Evolutionary conservation across 64 coral and sea anemone species (phyloP).

Genomic region (Astreopora myriophthalma): DNA sequence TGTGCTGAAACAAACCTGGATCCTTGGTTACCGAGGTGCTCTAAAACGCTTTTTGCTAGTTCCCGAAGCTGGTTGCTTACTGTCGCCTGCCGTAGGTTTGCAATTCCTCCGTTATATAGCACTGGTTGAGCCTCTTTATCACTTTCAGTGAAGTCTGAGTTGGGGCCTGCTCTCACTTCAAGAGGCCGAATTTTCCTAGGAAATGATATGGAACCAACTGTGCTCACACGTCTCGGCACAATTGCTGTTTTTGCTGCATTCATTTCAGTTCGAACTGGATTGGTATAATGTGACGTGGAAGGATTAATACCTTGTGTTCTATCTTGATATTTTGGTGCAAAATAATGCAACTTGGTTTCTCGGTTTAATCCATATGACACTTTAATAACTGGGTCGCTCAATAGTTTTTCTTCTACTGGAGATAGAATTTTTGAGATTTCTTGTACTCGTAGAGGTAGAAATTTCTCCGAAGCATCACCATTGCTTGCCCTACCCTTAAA

Average conservation of each 20-base stretch:
- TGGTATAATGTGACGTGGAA: neutral
- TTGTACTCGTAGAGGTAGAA: neutral
- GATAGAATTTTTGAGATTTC: neutral
- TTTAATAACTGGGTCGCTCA: slow-evolving; percentile 9
- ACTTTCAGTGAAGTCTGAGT: neutral
- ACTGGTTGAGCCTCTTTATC: neutral
- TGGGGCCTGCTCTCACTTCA: neutral
- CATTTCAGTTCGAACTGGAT: neutral
- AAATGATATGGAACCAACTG: neutral
- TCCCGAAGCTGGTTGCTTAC: slow-evolving; percentile 2
- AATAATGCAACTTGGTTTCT: neutral
- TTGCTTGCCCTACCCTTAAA: neutral
- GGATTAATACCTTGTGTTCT: neutral
- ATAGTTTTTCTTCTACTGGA: neutral
- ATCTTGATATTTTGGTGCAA: neutral
- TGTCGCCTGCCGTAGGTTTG: neutral
- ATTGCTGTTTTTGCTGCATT: neutral
- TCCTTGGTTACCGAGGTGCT: neutral
- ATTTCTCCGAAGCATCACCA: neutral
- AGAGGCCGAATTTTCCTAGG: neutral
- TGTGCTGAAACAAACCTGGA: neutral
- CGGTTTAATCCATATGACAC: slow-evolving; percentile 16
- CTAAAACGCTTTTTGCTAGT: neutral
- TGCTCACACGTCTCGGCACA: neutral
- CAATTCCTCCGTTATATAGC: neutral